Evolutionary conservation across 2,113 vertebrate genomes (phyloP), one percentile per base, ranked within the genome.

Genomic region (Thryonomys swinderianus): DNA sequence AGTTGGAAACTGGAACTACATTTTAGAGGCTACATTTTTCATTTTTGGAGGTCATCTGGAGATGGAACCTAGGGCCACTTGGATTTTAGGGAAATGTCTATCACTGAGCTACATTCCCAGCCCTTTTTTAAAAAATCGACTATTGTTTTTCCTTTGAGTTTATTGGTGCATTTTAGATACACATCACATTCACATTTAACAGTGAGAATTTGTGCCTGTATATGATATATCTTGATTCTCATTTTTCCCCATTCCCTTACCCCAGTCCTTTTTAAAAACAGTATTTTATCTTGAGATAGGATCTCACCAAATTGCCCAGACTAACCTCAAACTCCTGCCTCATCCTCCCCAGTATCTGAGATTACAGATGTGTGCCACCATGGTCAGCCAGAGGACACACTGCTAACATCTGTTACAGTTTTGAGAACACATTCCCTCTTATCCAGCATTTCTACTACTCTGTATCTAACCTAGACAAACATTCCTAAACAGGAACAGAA

Each of bases 401-500:
- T 94, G 90, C 83, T 61, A 92, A 76, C 57, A 80, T 85, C 71
- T 59, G 95, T 95, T 78, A 37, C 40, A 85, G 76, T 57, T 91
- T 94, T 91, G 20, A 87, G 80, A 92, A 55, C 23, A 40, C 9
- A 71, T 83, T 91, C 78, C 90, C 14, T 94, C n/a, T 71, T 51
- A 86, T 45, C 42, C 32, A 87, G 64, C 30, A 92, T 90, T 92
- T 94, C 23, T 82, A 85, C 64, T 85, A 45, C 9, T 83, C 34
- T 92, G 55, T 79, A 85, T 59, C 27, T 67, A 93, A 32, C 34
- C 48, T 79, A 61, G 37, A 45, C 51, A 92, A 79, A 92, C 32
- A 82, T 62, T 93, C 69, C 64, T 40, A 61, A 95, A 88, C 25
- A 62, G 42, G 62, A 66, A 74, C 62, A 93, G 88, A 85, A 51